Conservation (phyloP, 2,888 invertebrate species). For the Pyrrhopygopsis socrates region DNA sequence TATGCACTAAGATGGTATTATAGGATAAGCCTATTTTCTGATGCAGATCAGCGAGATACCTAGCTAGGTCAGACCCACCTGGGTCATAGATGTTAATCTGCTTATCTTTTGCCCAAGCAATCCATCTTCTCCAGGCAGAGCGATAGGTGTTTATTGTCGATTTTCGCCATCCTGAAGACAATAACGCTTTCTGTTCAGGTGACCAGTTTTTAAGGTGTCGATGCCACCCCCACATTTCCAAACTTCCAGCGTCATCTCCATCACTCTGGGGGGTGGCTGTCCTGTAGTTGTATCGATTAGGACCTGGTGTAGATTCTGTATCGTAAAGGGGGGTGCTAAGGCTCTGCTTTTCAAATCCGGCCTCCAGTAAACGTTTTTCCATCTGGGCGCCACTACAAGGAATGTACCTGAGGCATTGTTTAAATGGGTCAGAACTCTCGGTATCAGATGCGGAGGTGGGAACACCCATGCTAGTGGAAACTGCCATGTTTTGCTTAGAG, state of each 20-base stretch:
- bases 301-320: conserved; percentile 3
- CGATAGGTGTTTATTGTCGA: background rate
- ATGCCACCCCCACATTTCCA: conserved; percentile 35
- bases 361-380: background rate
- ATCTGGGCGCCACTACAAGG: too few relatives aligned
- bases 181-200: too few relatives aligned
- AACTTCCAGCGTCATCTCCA: conserved; percentile 31
- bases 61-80: background rate
- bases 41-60: conserved; percentile 10
- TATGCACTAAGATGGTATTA: background rate
- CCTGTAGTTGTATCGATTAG: conserved; percentile 34
- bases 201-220: too few relatives aligned
- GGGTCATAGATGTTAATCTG: background rate
- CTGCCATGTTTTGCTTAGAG: background rate
- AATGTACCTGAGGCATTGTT: too few relatives aligned
- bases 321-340: conserved; percentile 5
- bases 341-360: conserved; percentile 22
- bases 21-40: background rate
- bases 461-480: conserved; percentile 10
- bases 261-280: conserved; percentile 18
- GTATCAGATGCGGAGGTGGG: background rate
- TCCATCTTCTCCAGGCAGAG: background rate
- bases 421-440: too few relatives aligned
- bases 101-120: background rate
- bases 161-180: too few relatives aligned